Conservation (phyloP, 2,113 vertebrate species). For the Lathamus discolor region DNA sequence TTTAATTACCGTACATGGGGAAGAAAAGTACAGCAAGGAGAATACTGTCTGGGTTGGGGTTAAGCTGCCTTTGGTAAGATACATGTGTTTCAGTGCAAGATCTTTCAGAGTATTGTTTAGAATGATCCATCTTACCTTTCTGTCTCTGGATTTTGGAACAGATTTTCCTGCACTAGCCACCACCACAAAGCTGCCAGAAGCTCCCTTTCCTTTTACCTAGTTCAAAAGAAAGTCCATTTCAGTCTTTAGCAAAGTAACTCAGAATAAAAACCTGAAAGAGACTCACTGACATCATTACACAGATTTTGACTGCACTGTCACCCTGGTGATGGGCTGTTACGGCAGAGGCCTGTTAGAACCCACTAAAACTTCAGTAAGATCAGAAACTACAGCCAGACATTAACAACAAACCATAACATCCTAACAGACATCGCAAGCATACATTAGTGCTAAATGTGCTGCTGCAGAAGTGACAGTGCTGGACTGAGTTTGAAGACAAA, state of each 20-base stretch:
- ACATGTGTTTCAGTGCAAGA: neutral
- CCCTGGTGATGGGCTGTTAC: neutral
- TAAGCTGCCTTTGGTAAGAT: neutral
- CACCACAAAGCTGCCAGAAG: constrained; percentile 92
- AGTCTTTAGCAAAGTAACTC: constrained; percentile 2
- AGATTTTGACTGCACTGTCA: neutral
- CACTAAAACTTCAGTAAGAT: neutral
- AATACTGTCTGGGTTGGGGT: neutral
- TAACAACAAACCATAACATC: neutral
- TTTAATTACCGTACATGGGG: neutral
- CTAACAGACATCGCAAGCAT: neutral
- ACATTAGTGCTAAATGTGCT: neutral
- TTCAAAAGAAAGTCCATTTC: neutral
- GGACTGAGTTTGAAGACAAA: neutral
- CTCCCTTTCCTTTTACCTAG: constrained; percentile 94
- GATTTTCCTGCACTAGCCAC: constrained; percentile 84
- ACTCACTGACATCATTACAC: neutral
- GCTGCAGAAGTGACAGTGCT: neutral
- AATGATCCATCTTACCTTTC: constrained; percentile 77
- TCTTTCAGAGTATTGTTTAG: neutral
- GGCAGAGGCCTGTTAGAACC: neutral
- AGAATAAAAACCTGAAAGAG: neutral
- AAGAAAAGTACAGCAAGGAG: neutral
- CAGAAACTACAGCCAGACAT: neutral
- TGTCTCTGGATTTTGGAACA: constrained; percentile 76